Evolutionary conservation across 2,888 invertebrate species (phyloP).

Genomic region (Stictocephala bisonia): DNA sequence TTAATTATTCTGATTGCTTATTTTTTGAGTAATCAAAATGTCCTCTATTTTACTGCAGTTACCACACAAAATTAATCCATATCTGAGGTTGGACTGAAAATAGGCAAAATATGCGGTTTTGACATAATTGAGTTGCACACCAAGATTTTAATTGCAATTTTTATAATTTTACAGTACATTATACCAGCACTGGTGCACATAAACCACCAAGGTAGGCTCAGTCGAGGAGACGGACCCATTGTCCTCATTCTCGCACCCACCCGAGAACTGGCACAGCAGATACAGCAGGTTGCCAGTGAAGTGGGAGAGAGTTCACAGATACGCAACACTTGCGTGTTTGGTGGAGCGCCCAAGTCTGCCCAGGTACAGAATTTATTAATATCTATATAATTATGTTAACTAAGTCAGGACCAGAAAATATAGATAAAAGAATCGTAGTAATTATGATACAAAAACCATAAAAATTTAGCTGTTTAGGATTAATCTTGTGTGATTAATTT

Average conservation of each 20-base stretch:
- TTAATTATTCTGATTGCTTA: too few relatives aligned
- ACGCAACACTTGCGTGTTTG: conserved; percentile 94
- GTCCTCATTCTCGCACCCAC: conserved; percentile 91
- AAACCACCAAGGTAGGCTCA: conserved; percentile 86
- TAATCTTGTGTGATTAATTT: too few relatives aligned
- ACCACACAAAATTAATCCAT: too few relatives aligned
- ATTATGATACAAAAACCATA: too few relatives aligned
- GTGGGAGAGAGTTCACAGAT: conserved; percentile 91
- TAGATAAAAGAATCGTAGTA: too few relatives aligned
- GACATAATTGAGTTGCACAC: too few relatives aligned
- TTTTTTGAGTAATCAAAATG: too few relatives aligned
- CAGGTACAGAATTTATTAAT: conserved; percentile 69
- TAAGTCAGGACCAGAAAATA: too few relatives aligned
- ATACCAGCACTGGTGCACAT: conserved; percentile 95
- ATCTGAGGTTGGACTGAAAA: background rate
- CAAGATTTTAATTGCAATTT: background rate
- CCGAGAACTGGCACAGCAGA: conserved; percentile 89
- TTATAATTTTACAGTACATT: conserved; percentile 70
- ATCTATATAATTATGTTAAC: background rate
- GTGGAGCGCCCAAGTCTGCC: conserved; percentile 95
- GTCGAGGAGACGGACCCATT: conserved; percentile 93
- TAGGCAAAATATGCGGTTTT: too few relatives aligned
- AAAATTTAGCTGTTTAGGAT: too few relatives aligned
- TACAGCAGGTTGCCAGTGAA: conserved; percentile 89
- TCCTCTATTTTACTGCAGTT: too few relatives aligned